phyloP scores from a whole-genome alignment of 2,888 invertebrate species.

The Lasius fuliginosus region DNA sequence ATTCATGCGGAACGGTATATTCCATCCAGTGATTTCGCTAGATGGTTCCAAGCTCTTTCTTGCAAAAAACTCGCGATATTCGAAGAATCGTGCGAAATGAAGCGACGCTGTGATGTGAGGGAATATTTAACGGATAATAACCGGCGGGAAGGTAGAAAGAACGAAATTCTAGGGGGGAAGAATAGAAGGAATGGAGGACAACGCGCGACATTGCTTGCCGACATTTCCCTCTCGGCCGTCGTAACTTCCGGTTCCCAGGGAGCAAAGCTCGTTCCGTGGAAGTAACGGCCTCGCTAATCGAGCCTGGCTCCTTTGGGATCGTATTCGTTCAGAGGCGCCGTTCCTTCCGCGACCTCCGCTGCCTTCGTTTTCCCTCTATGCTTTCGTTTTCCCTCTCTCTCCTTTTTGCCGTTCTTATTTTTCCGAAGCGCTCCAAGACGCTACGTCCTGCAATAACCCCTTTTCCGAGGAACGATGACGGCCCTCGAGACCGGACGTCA shows the following conservation, averaged over 20 bases:
- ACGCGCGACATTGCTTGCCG: conserved; percentile 50
- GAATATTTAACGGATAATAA: conserved; percentile 25
- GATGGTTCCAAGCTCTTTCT: conserved; percentile 2
- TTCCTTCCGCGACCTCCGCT: conserved; percentile 29
- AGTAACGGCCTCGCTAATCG: conserved; percentile 75
- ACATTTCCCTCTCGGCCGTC: conserved; percentile 64
- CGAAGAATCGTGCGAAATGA: conserved; percentile 11
- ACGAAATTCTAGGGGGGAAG: conserved; percentile 28
- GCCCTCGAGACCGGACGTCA: conserved; percentile 54
- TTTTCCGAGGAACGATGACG: conserved; percentile 16
- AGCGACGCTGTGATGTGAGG: not conserved
- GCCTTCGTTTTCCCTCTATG: not conserved
- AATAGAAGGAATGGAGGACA: conserved; percentile 17
- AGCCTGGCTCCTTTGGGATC: conserved; percentile 72
- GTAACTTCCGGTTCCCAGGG: conserved; percentile 74
- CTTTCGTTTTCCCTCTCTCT: not conserved
- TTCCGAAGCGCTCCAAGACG: conserved; percentile 30
- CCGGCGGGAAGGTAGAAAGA: not conserved
- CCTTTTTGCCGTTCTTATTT: conserved; percentile 31
- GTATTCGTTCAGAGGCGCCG: conserved; percentile 57
- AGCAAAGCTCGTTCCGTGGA: conserved; percentile 70
- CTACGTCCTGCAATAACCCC: conserved; percentile 41
- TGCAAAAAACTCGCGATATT: not conserved
- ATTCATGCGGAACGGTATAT: not conserved
- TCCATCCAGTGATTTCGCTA: not conserved